phyloP scores from a whole-genome alignment of 2,888 invertebrate genomes.

The Acrobasis consociella region DNA sequence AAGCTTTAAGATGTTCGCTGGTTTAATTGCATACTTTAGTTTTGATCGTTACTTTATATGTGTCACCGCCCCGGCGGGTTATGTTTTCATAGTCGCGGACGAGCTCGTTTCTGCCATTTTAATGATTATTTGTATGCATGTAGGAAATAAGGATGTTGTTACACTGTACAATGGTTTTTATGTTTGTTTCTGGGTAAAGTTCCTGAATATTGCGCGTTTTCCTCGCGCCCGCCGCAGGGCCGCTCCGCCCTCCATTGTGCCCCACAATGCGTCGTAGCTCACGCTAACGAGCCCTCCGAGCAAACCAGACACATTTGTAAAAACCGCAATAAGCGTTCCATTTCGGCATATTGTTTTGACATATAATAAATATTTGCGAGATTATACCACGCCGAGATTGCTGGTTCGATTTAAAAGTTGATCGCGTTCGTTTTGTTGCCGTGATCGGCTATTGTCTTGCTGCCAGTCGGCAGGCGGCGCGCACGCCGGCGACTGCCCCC shows the following conservation, averaged over 20 bases:
- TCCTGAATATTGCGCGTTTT: slow-evolving; percentile 52
- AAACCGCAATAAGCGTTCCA: slow-evolving; percentile 79
- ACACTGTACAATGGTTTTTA: slow-evolving; percentile 20
- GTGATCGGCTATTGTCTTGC: slow-evolving; percentile 59
- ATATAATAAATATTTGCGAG: slow-evolving; percentile 82
- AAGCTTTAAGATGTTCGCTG: slow-evolving; percentile 29
- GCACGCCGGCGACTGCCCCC: slow-evolving; percentile 40
- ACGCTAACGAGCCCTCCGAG: slow-evolving; percentile 80
- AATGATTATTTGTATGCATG: not conserved
- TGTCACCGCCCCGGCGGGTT: slow-evolving; percentile 15
- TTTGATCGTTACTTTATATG: slow-evolving; percentile 7
- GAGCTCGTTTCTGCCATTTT: not conserved
- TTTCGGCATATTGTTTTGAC: slow-evolving; percentile 83
- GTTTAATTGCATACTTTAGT: slow-evolving; percentile 22
- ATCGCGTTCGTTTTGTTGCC: slow-evolving; percentile 55
- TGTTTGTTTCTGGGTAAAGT: slow-evolving; percentile 42
- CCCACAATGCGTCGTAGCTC: slow-evolving; percentile 78
- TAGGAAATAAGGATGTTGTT: slow-evolving; percentile 4
- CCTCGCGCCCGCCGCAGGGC: slow-evolving; percentile 57
- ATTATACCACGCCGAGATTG: slow-evolving; percentile 72
- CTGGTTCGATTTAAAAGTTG: slow-evolving; percentile 66
- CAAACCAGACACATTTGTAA: slow-evolving; percentile 80
- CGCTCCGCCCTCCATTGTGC: slow-evolving; percentile 74
- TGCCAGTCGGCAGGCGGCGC: slow-evolving; percentile 43
- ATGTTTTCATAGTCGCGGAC: slow-evolving; percentile 7